phyloP scores from a whole-genome alignment of 2,113 vertebrate genomes.

The Andinoacara biseriatus region DNA sequence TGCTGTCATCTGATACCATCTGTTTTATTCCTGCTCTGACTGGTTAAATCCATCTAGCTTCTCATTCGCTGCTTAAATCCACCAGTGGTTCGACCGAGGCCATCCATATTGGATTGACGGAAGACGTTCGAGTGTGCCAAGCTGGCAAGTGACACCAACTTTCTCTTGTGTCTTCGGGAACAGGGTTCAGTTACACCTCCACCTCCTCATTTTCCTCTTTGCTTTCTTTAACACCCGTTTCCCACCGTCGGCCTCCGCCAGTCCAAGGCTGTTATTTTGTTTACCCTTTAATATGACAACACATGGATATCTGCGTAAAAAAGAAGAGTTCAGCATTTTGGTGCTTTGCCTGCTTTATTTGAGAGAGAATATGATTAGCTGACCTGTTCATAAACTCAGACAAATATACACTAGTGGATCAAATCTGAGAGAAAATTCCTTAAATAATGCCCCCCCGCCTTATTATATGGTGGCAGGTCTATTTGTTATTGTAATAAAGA shows the following conservation, averaged over 20 bases:
- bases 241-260: not conserved
- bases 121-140: not conserved
- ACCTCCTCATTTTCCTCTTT: not conserved
- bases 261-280: not conserved
- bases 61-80: slow-evolving; percentile 1
- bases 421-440: not conserved
- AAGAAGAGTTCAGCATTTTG: not conserved
- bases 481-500: not conserved
- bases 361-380: not conserved
- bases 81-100: not conserved
- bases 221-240: not conserved
- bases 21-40: slow-evolving; percentile 10
- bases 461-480: not conserved
- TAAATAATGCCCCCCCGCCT: not conserved
- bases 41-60: not conserved
- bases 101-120: not conserved
- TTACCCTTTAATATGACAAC: not conserved
- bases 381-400: not conserved
- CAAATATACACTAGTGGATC: not conserved
- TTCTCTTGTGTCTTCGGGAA: slow-evolving; percentile 23
- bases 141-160: slow-evolving; percentile 6
- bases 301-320: not conserved
- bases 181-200: slow-evolving; percentile 28
- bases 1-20: slow-evolving; percentile 18
- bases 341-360: no score